These are phyloP conservation scores for Molanna angustata DNA, from an alignment of 2,888 invertebrate genomes.

Conservation along the genomic window DNA sequence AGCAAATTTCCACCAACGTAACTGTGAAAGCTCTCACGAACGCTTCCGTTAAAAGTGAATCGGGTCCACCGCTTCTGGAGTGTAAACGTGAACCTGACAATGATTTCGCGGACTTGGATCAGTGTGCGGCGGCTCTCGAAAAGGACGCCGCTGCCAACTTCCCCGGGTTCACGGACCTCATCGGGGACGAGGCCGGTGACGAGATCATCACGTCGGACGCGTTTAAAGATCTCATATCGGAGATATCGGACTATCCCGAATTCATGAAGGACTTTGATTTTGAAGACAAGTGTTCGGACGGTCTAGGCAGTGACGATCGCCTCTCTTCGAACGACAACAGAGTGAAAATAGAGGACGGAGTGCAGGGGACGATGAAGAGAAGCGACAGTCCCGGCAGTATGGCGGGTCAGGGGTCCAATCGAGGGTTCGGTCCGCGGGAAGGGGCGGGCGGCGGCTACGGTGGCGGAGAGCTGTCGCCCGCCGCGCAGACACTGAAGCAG, in stretches of 20 bases:
- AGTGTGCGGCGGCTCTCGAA: slow-evolving; percentile 81
- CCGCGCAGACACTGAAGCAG: slow-evolving; percentile 92
- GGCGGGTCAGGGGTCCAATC: slow-evolving; percentile 11
- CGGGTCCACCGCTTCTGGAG: slow-evolving; percentile 54
- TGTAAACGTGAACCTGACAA: slow-evolving; percentile 83
- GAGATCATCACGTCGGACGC: slow-evolving; percentile 73
- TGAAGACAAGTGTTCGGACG: slow-evolving; percentile 42
- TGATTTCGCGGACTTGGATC: slow-evolving; percentile 82
- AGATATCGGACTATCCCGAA: slow-evolving; percentile 81
- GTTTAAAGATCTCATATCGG: slow-evolving; percentile 84
- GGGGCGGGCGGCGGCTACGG: slow-evolving; percentile 55
- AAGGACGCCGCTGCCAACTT: slow-evolving; percentile 80
- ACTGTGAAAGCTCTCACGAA: slow-evolving; percentile 81
- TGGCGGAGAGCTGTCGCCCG: slow-evolving; percentile 77
- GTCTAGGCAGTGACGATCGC: slow-evolving; percentile 17
- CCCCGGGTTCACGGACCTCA: slow-evolving; percentile 75
- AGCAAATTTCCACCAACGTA: slow-evolving; percentile 89
- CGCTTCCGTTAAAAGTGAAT: slow-evolving; percentile 62
- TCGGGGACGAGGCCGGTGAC: slow-evolving; percentile 79
- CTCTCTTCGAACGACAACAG: slow-evolving; percentile 19
- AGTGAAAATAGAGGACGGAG: slow-evolving; percentile 27
- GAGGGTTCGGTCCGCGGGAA: slow-evolving; percentile 41
- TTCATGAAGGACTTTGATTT: slow-evolving; percentile 81
- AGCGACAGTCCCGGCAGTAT: slow-evolving; percentile 15
- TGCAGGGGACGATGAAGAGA: slow-evolving; percentile 21